phyloP scores from a whole-genome alignment of 1,140 invertebrate genomes.

The Drosophila sp. region DNA sequence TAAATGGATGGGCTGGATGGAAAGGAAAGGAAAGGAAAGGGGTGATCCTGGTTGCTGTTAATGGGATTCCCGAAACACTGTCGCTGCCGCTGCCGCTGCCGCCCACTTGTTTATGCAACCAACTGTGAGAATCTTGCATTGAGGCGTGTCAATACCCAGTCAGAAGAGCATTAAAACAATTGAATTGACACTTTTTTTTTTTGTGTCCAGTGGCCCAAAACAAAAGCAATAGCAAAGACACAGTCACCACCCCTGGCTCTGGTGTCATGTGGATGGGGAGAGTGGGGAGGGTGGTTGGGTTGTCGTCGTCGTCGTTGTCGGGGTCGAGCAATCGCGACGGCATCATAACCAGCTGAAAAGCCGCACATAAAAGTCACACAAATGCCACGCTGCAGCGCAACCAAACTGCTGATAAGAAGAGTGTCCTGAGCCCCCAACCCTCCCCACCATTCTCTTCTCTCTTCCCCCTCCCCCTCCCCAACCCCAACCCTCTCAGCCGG shows the following conservation, averaged over 20 bases:
- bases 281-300: neutral
- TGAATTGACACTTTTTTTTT: conserved; percentile 68
- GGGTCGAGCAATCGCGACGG: conserved; percentile 54
- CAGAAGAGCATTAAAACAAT: conserved; percentile 36
- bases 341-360: conserved; percentile 77
- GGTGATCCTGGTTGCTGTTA: conserved; percentile 49
- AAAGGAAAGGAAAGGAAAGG: neutral
- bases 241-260: conserved; percentile 20
- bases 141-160: conserved; percentile 61
- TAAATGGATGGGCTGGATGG: conserved; percentile 31
- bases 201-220: conserved; percentile 8
- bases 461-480: conserved; percentile 9
- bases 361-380: conserved; percentile 77
- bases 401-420: conserved; percentile 75
- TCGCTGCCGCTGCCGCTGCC: conserved; percentile 11
- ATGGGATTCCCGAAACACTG: conserved; percentile 74
- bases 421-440: conserved; percentile 26
- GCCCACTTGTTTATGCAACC: conserved; percentile 80
- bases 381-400: conserved; percentile 75
- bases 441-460: neutral
- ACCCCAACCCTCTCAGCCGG: conserved; percentile 15
- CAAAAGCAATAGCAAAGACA: conserved; percentile 60
- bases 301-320: conserved; percentile 6
- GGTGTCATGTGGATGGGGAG: conserved; percentile 7
- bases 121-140: conserved; percentile 70